These are phyloP conservation scores for Bos taurus DNA, from an alignment of 2,113 vertebrate species.

Conservation along the genomic window ARS-UCD2.0 NC_037339.1:83074501-83075000, in stretches of 20 bases:
- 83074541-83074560: background rate
- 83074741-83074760: background rate
- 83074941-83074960: background rate
- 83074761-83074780: background rate
- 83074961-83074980: background rate
- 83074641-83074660: background rate
- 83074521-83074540: background rate
- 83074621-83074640: background rate
- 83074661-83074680: background rate
- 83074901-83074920: background rate
- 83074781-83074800: background rate
- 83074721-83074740: background rate
- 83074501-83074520: background rate
- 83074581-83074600: background rate
- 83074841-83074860: too few relatives aligned
- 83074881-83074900: rapidly evolving
- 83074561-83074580: background rate
- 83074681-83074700: background rate
- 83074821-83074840: rapidly evolving
- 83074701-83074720: background rate
- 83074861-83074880: rapidly evolving
- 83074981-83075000: background rate
- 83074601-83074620: background rate
- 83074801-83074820: background rate
- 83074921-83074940: background rate